phyloP scores from a whole-genome alignment of 2,888 invertebrate species.

The Cacoxenus indagator region DNA sequence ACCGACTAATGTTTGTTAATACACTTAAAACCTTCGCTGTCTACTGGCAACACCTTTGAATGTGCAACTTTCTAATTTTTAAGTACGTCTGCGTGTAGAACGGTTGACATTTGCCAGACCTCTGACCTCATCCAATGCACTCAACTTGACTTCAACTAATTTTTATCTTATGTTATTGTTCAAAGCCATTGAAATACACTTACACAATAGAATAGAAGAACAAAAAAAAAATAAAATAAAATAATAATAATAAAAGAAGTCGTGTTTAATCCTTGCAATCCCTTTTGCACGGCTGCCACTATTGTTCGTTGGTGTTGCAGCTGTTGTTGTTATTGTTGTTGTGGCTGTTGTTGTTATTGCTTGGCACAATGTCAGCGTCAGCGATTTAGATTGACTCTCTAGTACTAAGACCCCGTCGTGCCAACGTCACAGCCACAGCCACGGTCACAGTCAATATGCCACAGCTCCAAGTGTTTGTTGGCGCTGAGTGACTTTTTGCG shows the following conservation, averaged over 20 bases:
- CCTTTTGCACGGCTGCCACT: background rate
- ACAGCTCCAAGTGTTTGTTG: background rate
- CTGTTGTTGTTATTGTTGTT: slow-evolving; percentile 7
- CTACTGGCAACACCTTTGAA: background rate
- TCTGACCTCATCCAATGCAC: background rate
- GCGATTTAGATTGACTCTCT: background rate
- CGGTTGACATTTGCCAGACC: background rate
- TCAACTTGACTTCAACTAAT: background rate
- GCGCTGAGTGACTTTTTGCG: background rate
- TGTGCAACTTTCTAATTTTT: slow-evolving; percentile 15
- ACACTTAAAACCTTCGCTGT: too few species aligned
- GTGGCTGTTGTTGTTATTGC: background rate
- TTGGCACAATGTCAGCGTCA: slow-evolving; percentile 4
- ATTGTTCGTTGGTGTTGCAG: background rate
- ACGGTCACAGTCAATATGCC: slow-evolving; percentile 1
- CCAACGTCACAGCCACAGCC: slow-evolving; percentile 4
- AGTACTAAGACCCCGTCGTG: background rate
- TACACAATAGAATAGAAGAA: background rate
- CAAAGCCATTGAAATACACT: background rate
- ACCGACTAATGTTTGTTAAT: too few species aligned
- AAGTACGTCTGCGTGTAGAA: background rate
- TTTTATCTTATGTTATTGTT: background rate
- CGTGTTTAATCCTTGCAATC: background rate
- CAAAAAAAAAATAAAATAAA: background rate
- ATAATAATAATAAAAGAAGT: background rate